Base-by-base conservation (phyloP, 2,797 vertebrate species). In the Characodon lateralis region DNA sequence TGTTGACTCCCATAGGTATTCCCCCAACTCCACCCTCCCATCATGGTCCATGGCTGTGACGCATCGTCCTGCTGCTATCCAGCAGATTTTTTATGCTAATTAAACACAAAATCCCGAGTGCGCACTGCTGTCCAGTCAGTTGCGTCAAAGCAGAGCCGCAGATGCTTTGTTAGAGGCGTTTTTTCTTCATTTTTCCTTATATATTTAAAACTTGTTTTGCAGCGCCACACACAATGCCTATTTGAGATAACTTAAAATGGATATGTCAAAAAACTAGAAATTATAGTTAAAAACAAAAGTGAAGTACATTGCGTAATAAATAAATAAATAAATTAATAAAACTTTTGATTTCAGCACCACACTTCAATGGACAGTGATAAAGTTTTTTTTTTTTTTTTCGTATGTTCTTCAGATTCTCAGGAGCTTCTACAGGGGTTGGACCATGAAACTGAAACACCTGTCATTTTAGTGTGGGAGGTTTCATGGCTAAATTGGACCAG, bases 21-120 rank as follows among this genome's bases (percentile, higher is more conserved):
- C 89, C 68, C 63, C 92, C 71, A 84, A 8, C 77, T 72, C 28
- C 28, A 26, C 73, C 82, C 78, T 73, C 81, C 81, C 55, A 51
- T 80, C 84, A 74, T 70, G 61, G n/a, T 74, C 35, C 51, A 72
- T 77, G 84, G 81, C 93, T 94, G 93, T 97, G 97, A 97, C 96
- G 96, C 95, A 95, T 93, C 55, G 81, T 85, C 86, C 91, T 90
- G 94, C 94, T 93, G 88, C 88, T 95, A 94, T 95, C 95, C 93
- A 92, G 91, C 90, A 93, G 93, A 93, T 96, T 85, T 91, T 94
- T 95, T 94, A 95, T 95, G 96, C 92, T 95, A 95, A 97, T 96
- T 83, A 93, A 88, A 94, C 91, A 92, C 93, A 87, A 87, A 92
- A 89, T 85, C 87, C 87, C 78, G 56, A 84, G 81, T 87, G 93